Base-by-base conservation (phyloP, 2,113 vertebrate genomes). In the Numenius arquata region DNA sequence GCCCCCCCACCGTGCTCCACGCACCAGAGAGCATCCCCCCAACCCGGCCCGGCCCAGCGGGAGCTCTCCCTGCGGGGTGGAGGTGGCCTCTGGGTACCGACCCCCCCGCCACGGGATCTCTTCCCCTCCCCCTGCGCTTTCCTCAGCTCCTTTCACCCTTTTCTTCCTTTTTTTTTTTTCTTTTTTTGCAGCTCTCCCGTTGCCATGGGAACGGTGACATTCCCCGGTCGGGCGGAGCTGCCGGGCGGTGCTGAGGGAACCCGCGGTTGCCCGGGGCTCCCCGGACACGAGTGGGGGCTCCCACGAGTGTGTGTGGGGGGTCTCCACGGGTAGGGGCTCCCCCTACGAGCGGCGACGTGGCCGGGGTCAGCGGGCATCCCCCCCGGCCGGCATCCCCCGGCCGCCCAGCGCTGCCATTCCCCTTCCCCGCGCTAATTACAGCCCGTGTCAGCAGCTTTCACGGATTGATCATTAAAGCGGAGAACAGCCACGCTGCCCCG, bases 181-280 rank as follows among this genome's bases (percentile, higher is more conserved):
- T 15, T 23, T 48, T 29, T 3, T 22, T 48, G 14, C 71, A 90
- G 79, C 22, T 4, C 59, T 90, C 17, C 53, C 13, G 93, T 96
- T 82, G 94, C 93, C 79, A 61, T 90, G 93, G 95, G 36, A 73
- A 93, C 41, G 38, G 85, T 81, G 85, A 76, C 92, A 89, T 88
- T 88, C 92, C 71, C 47, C 14, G 7, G 87, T 3, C 25, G 50
- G 34, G 85, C 6, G 48, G 56, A 26, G 58, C 27, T 34, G n/a
- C 52, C 34, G 26, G 48, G 41, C 5, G n/a, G 4, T 20, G n/a
- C 23, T 15, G 66, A 15, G 45, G 8, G 45, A 83, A 15, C 34
- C 55, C 66, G 16, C 22, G n/a, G 14, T 13, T 40, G 34, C 48
- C 26, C 30, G 5, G 50, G 43, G 62, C 8, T 5, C 15, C 45